A percentile compares a stretch with the other conserved stretches of the same genome.
Conservation (phyloP, 2,797 vertebrate species). For the Rallus crepitans region DNA sequence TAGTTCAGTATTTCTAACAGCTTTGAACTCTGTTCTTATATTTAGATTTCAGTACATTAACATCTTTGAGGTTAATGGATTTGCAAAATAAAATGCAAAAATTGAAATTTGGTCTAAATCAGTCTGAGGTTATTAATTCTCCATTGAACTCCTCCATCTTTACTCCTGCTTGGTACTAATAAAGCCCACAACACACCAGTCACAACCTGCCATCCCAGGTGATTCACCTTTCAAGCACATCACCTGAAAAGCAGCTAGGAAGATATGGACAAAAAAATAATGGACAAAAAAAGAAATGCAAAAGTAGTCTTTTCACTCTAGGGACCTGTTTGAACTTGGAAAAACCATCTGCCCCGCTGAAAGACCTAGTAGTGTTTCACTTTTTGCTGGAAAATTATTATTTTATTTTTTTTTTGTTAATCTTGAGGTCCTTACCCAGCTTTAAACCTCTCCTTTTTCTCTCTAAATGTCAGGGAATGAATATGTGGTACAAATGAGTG, state of each 20-base stretch:
- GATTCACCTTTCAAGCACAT: neutral
- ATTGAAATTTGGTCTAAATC: neutral
- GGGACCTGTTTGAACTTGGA: neutral
- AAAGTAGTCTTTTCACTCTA: neutral
- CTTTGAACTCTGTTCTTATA: neutral
- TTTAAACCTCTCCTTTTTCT: neutral
- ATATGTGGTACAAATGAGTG: neutral
- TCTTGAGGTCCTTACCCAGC: neutral
- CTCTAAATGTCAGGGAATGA: neutral
- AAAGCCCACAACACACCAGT: neutral
- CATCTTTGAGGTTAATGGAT: neutral
- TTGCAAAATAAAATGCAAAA: slow-evolving; percentile 22
- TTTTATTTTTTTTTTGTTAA: neutral
- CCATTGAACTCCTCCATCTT: neutral
- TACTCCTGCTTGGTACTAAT: neutral
- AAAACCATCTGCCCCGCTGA: neutral
- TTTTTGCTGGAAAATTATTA: neutral
- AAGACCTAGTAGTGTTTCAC: neutral
- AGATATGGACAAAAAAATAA: neutral
- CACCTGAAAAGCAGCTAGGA: neutral
- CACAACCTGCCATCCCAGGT: neutral
- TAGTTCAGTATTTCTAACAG: neutral
- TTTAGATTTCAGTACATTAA: slow-evolving; percentile 4
- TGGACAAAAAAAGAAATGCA: neutral
- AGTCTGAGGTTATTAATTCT: neutral